Base-by-base conservation (phyloP, 2,888 invertebrate genomes). In the Furcula furcula region DNA sequence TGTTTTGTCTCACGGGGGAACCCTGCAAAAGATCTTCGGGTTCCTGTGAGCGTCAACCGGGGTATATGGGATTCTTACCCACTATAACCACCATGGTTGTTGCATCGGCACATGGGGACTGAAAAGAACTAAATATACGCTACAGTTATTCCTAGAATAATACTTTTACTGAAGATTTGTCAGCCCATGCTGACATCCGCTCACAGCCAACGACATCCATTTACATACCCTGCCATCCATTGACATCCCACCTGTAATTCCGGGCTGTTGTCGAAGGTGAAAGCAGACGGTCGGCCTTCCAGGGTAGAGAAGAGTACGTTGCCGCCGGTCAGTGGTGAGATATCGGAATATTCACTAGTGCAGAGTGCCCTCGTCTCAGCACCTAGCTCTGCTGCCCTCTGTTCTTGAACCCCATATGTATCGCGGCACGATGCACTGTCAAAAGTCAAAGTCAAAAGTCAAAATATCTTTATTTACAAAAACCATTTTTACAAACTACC, bases 321-420 rank as follows among this genome's bases (percentile, higher is more conserved):
- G 10, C 98, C 99, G 9, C 97, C 98, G 2, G 95, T 94, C 40
- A 99, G 84, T 0, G 99, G 99, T 0, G 98, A 97, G 53, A 99
- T 98, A 68, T 99, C 99, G 3, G 98, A 98, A 84, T 96, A 99
- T 71, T 98, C 98, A 44, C 97, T 95, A n/a, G 97, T 98, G 74
- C 99, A 99, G n/a, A 99, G 91, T 0, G 99, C 97, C 40, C 95
- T 91, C 0, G 97, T 97, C 76, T 99, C 98, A 15, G 94, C 94
- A 0, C 94, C 94, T 2, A 93, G 89, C 33, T 94, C 92, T 0
- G 93, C 91, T 15, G 93, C 91, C 28, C 92, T 91, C 15, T 92
- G 92, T 53, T 98, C 97, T 1, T 94, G 94, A 28, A 97, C 83
- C 0, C 93, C 93, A 74, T 98, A 99, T 0, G 97, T 98, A 42